Base-by-base conservation (phyloP, 2,797 vertebrate species). In the Lerista edwardsae region DNA sequence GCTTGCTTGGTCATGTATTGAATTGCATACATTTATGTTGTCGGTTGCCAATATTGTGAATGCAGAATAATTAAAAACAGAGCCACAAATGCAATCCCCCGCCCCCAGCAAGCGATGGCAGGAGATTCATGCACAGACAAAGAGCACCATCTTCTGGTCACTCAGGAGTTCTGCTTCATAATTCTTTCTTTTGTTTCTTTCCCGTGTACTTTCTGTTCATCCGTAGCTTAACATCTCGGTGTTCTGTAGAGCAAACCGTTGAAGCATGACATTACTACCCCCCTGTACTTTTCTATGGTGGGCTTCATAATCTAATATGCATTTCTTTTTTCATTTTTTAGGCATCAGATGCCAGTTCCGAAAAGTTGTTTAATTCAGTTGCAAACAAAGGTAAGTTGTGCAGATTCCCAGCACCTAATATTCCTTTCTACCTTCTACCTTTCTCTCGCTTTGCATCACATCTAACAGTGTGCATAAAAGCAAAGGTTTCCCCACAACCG, bases 311-410 rank as follows among this genome's bases (percentile, higher is more conserved):
- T 25, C 62, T 85, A 81, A 94, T 87, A n/a, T 39, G 55, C 87
- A 79, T 1, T 15, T 9, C 25, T 12, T 68, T 90, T 82, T 93
- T 95, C 44, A 94, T 94, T 95, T 77, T 71, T 75, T 94, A 99
- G 98, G 97, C 97, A 86, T 99, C 98, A 55, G 98, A 99, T 98
- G 98, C 98, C 94, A 96, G 96, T 96, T 99, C 98, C 74, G 98
- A 99, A 94, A 98, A 97, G 95, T 97, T 99, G 91, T 99, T 99
- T 97, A 98, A 97, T 95, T 96, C 98, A 84, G 96, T 97, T 93
- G 94, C 97, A 96, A 97, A 97, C 96, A 99, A 98, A 99, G 98
- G 98, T 99, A 98, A 93, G 96, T n/a, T 23, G 57, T 79, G 75
- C 83, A n/a, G 61, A 84, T 84, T 85, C 88, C 15, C 84, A 82